phyloP scores from a whole-genome alignment of 2,888 invertebrate genomes.

The Tachina grossa region DNA sequence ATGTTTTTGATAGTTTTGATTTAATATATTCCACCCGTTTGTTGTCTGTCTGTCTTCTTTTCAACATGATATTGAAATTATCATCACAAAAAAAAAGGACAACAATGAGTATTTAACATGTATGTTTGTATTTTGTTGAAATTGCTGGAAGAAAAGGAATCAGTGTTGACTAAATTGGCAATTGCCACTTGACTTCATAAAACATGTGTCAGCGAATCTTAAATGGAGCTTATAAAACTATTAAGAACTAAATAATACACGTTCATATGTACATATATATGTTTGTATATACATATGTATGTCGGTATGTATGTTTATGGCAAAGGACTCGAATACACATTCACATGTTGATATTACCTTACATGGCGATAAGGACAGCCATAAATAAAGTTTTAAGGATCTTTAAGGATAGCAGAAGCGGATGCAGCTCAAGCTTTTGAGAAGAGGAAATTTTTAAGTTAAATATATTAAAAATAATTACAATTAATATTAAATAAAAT shows the following conservation, averaged over 20 bases:
- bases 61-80: slow-evolving; percentile 52
- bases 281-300: not conserved
- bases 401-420: not conserved
- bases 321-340: slow-evolving; percentile 17
- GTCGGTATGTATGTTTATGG: not conserved
- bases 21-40: slow-evolving; percentile 75
- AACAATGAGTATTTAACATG: slow-evolving; percentile 28
- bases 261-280: not conserved
- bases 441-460: too few species aligned
- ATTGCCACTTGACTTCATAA: slow-evolving; percentile 79
- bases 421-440: too few species aligned
- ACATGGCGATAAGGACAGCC: not conserved
- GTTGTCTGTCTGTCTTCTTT: slow-evolving; percentile 48
- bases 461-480: too few species aligned
- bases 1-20: slow-evolving; percentile 77
- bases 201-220: slow-evolving; percentile 83
- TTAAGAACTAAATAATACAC: slow-evolving; percentile 74
- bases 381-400: slow-evolving; percentile 1
- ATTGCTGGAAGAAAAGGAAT: slow-evolving; percentile 11
- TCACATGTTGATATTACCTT: slow-evolving; percentile 14
- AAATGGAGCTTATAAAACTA: slow-evolving; percentile 82
- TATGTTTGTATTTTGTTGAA: slow-evolving; percentile 6
- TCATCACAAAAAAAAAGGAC: slow-evolving; percentile 30
- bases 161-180: slow-evolving; percentile 69
- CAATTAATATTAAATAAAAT: too few species aligned